Conservation (phyloP, 2,888 invertebrate species). For the Sinotaia quadrata region DNA sequence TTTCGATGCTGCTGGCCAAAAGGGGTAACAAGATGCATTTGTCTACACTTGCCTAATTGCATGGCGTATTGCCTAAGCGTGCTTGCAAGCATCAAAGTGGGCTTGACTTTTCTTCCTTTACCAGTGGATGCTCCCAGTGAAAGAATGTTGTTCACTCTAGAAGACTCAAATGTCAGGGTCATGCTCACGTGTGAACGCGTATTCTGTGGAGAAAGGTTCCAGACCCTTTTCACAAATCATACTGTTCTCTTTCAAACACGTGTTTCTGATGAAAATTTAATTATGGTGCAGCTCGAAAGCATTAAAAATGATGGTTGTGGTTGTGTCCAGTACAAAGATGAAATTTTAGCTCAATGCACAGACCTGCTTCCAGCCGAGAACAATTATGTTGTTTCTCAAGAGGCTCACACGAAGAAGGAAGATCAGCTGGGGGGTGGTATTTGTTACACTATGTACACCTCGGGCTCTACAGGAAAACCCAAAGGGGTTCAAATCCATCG, state of each 20-base stretch:
- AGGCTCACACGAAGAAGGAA: neutral
- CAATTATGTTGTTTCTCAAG: too few relatives aligned
- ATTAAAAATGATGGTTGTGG: neutral
- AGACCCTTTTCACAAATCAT: conserved; percentile 30
- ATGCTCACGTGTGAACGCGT: conserved; percentile 40
- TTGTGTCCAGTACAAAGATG: too few relatives aligned
- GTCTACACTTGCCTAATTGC: conserved; percentile 50
- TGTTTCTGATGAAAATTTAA: conserved; percentile 29
- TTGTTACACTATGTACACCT: conserved; percentile 81
- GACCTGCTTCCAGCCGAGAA: too few relatives aligned
- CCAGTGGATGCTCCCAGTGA: conserved; percentile 54
- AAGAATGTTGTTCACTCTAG: conserved; percentile 49
- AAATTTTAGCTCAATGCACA: too few relatives aligned
- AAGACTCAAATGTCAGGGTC: conserved; percentile 43
- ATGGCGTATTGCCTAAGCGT: conserved; percentile 72
- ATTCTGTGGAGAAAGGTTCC: conserved; percentile 26
- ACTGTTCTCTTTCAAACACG: conserved; percentile 27
- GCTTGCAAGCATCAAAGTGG: conserved; percentile 43
- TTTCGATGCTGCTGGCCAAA: conserved; percentile 12
- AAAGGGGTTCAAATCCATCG: conserved; percentile 90
- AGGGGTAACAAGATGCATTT: conserved; percentile 32
- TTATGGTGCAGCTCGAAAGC: conserved; percentile 36
- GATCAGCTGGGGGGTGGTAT: conserved; percentile 33
- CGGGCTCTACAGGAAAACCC: conserved; percentile 85
- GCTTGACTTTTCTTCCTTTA: conserved; percentile 55